Evolutionary conservation across 2,797 vertebrate genomes (phyloP).

Genomic region (Ataeniobius toweri): DNA sequence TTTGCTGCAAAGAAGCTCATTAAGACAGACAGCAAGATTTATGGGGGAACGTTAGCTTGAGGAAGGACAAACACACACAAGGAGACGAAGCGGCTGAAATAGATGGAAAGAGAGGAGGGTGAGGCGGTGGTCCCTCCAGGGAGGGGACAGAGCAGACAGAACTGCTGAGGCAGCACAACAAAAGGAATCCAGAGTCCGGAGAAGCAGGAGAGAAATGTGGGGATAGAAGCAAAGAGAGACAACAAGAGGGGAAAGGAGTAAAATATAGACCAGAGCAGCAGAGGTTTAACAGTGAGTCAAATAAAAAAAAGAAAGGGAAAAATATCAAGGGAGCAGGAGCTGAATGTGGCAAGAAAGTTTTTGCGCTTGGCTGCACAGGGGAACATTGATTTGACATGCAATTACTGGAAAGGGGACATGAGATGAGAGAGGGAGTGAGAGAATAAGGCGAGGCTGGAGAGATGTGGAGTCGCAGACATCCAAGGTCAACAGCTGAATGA

Average conservation of each 20-base stretch:
- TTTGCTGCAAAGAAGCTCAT: slow-evolving; percentile 63
- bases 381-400: slow-evolving; percentile 77
- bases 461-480: slow-evolving; percentile 53
- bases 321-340: slow-evolving; percentile 4
- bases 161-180: slow-evolving; percentile 69
- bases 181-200: slow-evolving; percentile 29
- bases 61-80: slow-evolving; percentile 53
- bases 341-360: slow-evolving; percentile 53
- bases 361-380: slow-evolving; percentile 64
- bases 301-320: slow-evolving; percentile 7
- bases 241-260: background rate
- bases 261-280: background rate
- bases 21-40: slow-evolving; percentile 66
- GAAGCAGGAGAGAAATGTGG: slow-evolving; percentile 10
- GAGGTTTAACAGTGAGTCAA: slow-evolving; percentile 25
- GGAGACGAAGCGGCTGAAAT: slow-evolving; percentile 44
- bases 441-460: slow-evolving; percentile 33
- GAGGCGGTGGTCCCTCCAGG: slow-evolving; percentile 52
- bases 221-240: slow-evolving; percentile 14
- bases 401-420: slow-evolving; percentile 66
- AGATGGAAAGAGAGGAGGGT: slow-evolving; percentile 47
- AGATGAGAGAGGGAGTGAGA: slow-evolving; percentile 37
- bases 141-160: slow-evolving; percentile 59
- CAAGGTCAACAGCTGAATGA: slow-evolving; percentile 63
- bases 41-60: slow-evolving; percentile 62